These are phyloP conservation scores for Halcyon malimbica DNA, from an alignment of 2,113 vertebrate genomes.

Conservation along the genomic window DNA sequence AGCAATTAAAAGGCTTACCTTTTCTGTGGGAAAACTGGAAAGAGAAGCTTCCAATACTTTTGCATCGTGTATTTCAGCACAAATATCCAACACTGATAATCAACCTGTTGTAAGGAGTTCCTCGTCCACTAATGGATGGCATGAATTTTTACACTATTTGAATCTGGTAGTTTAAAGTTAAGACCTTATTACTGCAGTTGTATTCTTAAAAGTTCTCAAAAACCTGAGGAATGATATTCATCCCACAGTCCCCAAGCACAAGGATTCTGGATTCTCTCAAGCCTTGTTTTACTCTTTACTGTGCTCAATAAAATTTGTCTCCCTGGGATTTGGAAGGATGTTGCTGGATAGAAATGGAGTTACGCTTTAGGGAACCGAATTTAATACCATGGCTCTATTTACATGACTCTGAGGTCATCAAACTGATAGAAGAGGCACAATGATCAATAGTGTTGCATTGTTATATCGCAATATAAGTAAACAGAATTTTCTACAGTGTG, in stretches of 20 bases:
- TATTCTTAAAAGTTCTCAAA: neutral
- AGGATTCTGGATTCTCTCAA: neutral
- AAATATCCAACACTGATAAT: neutral
- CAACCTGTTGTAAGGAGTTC: neutral
- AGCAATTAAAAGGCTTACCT: neutral
- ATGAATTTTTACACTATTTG: neutral
- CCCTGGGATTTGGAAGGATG: neutral
- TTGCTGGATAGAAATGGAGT: neutral
- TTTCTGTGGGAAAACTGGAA: neutral
- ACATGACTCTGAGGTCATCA: neutral
- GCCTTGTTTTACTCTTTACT: neutral
- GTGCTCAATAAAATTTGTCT: neutral
- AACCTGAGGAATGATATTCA: neutral
- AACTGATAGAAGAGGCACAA: neutral
- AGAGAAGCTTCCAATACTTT: neutral
- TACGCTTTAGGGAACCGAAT: neutral
- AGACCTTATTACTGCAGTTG: neutral
- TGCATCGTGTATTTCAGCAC: neutral
- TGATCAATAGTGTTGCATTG: neutral
- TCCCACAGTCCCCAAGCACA: neutral
- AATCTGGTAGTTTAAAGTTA: neutral
- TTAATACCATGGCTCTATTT: neutral
- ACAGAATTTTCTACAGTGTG: neutral
- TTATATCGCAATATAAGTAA: neutral
- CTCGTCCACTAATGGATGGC: neutral